Conservation (phyloP, 2,888 invertebrate species). For the Apodemia zela region DNA sequence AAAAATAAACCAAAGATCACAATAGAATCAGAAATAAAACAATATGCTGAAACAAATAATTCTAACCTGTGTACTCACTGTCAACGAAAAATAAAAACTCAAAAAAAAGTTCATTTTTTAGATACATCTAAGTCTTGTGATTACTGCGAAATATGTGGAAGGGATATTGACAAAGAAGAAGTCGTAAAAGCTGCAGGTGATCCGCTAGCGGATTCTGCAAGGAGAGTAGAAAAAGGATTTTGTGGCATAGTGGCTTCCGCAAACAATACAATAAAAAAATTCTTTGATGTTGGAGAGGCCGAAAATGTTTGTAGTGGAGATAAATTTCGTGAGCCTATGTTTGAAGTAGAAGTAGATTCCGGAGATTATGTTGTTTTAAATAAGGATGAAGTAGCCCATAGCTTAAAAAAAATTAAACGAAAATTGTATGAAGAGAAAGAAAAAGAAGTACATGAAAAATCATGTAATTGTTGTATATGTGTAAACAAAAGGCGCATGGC, state of each 20-base stretch:
- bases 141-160: slow-evolving; percentile 28
- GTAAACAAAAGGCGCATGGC: slow-evolving; percentile 21
- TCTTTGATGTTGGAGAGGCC: slow-evolving; percentile 13
- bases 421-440: slow-evolving; percentile 17
- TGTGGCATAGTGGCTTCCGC: background rate
- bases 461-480: slow-evolving; percentile 29
- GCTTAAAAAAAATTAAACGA: slow-evolving; percentile 22
- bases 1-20: too few relatives aligned
- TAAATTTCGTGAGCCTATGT: slow-evolving; percentile 18
- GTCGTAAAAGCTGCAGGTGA: slow-evolving; percentile 30
- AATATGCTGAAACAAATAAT: too few relatives aligned
- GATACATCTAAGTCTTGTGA: slow-evolving; percentile 24
- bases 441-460: slow-evolving; percentile 20
- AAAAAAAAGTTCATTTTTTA: slow-evolving; percentile 25
- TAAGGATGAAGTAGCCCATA: slow-evolving; percentile 29
- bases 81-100: background rate
- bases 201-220: background rate
- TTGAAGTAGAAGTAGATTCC: slow-evolving; percentile 30
- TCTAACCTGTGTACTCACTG: slow-evolving; percentile 20
- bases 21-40: background rate
- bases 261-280: slow-evolving; percentile 16
- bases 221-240: background rate
- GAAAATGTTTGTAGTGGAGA: slow-evolving; percentile 17
- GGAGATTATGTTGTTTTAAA: slow-evolving; percentile 31
- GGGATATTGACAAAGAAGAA: slow-evolving; percentile 27